phyloP scores from a whole-genome alignment of 2,113 vertebrate genomes.

The Seriola rivoliana region DNA sequence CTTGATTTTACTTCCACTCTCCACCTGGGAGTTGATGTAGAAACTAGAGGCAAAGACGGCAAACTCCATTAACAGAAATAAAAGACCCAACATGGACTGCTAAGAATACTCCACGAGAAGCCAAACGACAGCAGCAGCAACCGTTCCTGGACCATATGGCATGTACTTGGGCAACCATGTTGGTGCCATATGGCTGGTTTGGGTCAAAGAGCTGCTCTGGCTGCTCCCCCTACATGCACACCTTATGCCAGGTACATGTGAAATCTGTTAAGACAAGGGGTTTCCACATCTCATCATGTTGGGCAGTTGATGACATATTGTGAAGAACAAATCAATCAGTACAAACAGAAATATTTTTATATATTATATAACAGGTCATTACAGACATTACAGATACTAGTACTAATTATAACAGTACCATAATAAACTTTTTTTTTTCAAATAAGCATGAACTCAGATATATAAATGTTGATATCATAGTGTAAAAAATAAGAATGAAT shows the following conservation, averaged over 20 bases:
- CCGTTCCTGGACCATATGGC: slow-evolving; percentile 68
- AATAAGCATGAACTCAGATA: neutral
- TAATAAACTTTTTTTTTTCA: neutral
- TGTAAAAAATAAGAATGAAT: neutral
- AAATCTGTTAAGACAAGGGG: slow-evolving; percentile 59
- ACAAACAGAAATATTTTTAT: slow-evolving; percentile 28
- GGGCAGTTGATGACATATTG: slow-evolving; percentile 48
- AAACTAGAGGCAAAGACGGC: slow-evolving; percentile 3
- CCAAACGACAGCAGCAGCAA: slow-evolving; percentile 52
- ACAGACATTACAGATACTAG: neutral
- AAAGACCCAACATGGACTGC: slow-evolving; percentile 44
- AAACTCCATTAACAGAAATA: slow-evolving; percentile 39
- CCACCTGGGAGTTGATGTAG: slow-evolving; percentile 12
- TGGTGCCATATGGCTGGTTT: slow-evolving; percentile 69
- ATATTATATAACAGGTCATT: neutral
- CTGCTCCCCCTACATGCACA: slow-evolving; percentile 57
- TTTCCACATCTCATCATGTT: slow-evolving; percentile 58
- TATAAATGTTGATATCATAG: neutral
- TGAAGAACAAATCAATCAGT: slow-evolving; percentile 54
- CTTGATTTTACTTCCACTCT: slow-evolving; percentile 12
- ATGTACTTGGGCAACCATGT: slow-evolving; percentile 37
- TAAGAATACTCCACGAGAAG: slow-evolving; percentile 44
- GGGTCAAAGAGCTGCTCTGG: slow-evolving; percentile 71
- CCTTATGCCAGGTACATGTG: slow-evolving; percentile 75
- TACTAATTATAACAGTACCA: neutral